Base-by-base conservation (phyloP, 2,113 vertebrate species). In the Uria aalge region DNA sequence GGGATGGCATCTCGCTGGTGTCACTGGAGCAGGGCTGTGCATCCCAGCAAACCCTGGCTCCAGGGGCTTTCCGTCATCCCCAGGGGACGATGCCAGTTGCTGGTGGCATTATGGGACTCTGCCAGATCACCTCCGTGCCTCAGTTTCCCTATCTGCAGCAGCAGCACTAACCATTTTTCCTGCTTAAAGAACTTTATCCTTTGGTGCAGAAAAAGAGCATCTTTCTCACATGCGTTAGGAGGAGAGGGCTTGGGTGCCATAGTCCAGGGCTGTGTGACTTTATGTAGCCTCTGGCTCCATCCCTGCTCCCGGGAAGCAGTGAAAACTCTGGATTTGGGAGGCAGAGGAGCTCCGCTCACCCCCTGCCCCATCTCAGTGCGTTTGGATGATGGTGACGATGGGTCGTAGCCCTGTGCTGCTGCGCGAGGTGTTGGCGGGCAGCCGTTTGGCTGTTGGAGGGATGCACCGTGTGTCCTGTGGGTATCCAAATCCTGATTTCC, bases 151-250 rank as follows among this genome's bases (percentile, higher is more conserved):
- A 0, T 23, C 32, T 29, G 48, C 53, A 68, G 84, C 26, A 50
- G 43, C 1, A 3, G 16, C 32, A 1, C 17, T 23, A 29, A 12
- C 12, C 8, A 0, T 19, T 69, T 47, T 5, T 41, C 17, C 36
- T 7, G 7, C 4, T 8, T 12, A 2, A 80, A 11, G 53, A 55
- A 6, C 81, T 84, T 6, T 11, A 62, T 47, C 56, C 41, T 48
- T 62, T 4, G 30, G 16, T 34, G 48, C n/a, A n/a, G 57, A 5
- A 32, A 15, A 40, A 43, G 80, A 48, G 11, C 23, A 15, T 57
- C 47, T 71, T 41, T 34, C 56, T 62, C 9, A 0, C 0, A 0
- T 1, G 9, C 0, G 0, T 21, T 11, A 5, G 30, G 36, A 74
- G 50, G 53, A 45, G 57, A 45, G 43, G 9, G 27, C 6, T 60